A percentile compares a stretch with the other conserved stretches of the same genome.
These are phyloP conservation scores for Thripadectes ignobilis DNA, from an alignment of 2,797 vertebrate species.

Conservation along the genomic window DNA sequence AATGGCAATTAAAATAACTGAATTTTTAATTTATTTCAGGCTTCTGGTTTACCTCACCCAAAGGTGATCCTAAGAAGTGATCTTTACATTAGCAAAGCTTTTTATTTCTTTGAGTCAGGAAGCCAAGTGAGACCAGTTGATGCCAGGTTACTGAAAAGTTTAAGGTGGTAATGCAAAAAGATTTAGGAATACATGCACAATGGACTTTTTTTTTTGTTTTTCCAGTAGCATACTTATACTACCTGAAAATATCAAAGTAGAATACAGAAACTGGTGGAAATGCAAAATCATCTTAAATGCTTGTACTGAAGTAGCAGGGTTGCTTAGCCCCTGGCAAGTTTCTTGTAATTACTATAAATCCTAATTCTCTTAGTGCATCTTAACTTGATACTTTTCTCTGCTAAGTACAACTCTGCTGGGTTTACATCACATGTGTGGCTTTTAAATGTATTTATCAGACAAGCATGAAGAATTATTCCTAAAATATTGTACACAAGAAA, in stretches of 20 bases:
- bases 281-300: not conserved
- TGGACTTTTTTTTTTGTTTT: not conserved
- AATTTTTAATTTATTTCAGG: slow-evolving; percentile 58
- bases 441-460: slow-evolving; percentile 11
- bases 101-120: not conserved
- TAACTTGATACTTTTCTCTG: slow-evolving; percentile 6
- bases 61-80: slow-evolving; percentile 1
- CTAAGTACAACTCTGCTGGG: not conserved
- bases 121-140: not conserved
- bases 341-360: slow-evolving; percentile 56
- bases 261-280: not conserved
- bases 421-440: not conserved
- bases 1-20: slow-evolving; percentile 68
- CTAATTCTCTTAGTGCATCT: slow-evolving; percentile 45
- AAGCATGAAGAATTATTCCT: slow-evolving; percentile 29
- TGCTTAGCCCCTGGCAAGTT: slow-evolving; percentile 25
- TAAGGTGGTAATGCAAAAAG: not conserved
- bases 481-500: slow-evolving; percentile 9
- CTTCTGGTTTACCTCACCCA: slow-evolving; percentile 29
- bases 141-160: not conserved
- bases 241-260: slow-evolving; percentile 3
- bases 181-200: not conserved
- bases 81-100: not conserved
- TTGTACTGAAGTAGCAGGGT: not conserved
- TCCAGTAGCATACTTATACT: not conserved